phyloP scores from a whole-genome alignment of 2,888 invertebrate species.

The Aphodius granarius region DNA sequence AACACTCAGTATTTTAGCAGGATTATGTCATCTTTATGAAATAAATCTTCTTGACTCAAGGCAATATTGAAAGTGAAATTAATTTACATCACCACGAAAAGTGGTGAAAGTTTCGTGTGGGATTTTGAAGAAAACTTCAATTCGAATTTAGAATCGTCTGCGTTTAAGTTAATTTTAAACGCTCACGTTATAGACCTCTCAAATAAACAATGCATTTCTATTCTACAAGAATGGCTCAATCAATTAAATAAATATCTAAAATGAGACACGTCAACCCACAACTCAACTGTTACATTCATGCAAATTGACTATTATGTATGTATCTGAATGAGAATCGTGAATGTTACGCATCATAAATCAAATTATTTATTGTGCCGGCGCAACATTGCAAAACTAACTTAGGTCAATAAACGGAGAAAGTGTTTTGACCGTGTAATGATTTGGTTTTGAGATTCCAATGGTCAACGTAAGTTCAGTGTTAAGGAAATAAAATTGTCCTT shows the following conservation, averaged over 20 bases:
- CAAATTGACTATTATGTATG: not conserved
- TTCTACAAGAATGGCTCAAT: not conserved
- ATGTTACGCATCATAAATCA: not conserved
- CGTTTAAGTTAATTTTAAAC: not conserved
- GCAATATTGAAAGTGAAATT: not conserved
- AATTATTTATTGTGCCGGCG: no score
- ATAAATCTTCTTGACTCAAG: not conserved
- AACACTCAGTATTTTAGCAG: no score
- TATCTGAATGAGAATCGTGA: not conserved
- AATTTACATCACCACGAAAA: not conserved
- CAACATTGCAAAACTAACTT: not conserved
- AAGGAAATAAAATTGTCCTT: constrained; percentile 9
- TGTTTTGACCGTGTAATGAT: not conserved
- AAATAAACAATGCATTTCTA: not conserved
- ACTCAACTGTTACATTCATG: not conserved
- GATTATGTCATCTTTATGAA: not conserved
- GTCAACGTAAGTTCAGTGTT: constrained; percentile 10
- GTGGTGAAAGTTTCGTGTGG: not conserved
- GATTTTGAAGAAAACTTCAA: no score
- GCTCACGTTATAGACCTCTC: not conserved
- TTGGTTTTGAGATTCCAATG: not conserved
- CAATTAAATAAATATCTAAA: no score
- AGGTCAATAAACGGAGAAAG: constrained; percentile 1
- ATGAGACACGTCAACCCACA: no score
- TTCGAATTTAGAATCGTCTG: not conserved